Conservation (phyloP, 2,888 invertebrate species). For the Silvanus unidentatus region DNA sequence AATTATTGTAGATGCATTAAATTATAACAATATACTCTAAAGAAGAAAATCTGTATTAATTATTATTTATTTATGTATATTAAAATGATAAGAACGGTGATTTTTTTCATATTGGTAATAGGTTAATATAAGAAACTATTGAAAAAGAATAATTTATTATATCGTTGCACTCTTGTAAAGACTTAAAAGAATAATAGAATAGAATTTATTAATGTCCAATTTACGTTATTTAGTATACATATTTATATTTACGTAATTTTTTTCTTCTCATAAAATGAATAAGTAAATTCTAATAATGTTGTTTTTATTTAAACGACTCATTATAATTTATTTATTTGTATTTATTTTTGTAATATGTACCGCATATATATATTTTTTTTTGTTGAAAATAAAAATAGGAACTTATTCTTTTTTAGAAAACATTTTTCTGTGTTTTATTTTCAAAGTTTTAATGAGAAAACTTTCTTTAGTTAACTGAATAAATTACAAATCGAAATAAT, state of each 20-base stretch:
- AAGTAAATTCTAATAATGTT: background rate
- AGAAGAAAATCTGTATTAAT: constrained; percentile 16
- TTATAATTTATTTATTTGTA: background rate
- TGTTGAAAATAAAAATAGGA: too few relatives aligned
- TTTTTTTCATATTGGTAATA: constrained; percentile 31
- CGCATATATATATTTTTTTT: too few relatives aligned
- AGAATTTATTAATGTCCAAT: constrained; percentile 35
- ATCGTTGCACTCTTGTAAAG: constrained; percentile 41
- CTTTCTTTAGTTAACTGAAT: background rate
- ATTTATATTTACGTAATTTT: too few relatives aligned
- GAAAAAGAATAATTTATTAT: constrained; percentile 24
- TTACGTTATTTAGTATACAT: background rate
- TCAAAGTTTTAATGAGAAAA: background rate
- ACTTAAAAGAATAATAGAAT: constrained; percentile 34
- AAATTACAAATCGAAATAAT: too few relatives aligned
- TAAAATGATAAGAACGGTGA: constrained; percentile 15
- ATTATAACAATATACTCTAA: constrained; percentile 16
- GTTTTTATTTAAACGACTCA: background rate
- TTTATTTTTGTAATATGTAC: constrained; percentile 1
- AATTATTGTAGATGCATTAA: constrained; percentile 1
- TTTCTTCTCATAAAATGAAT: too few relatives aligned
- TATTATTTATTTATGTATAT: constrained; percentile 34
- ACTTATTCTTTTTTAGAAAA: too few relatives aligned
- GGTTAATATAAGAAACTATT: constrained; percentile 16
- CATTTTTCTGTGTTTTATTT: background rate